Evolutionary conservation across 2,797 vertebrate species (phyloP).

Genomic region (Coilia nasus): DNA sequence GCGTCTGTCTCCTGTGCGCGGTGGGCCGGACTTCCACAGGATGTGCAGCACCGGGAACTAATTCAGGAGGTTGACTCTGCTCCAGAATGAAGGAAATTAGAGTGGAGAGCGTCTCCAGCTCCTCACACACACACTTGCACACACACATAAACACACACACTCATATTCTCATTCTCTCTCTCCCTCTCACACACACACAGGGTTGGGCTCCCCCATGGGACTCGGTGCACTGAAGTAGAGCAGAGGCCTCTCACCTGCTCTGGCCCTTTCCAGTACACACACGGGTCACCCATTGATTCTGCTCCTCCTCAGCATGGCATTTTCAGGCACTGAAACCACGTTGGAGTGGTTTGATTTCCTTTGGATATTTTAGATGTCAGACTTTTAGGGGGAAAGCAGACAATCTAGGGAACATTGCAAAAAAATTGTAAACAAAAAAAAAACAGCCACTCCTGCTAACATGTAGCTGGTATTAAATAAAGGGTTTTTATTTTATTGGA

Average conservation of each 20-base stretch:
- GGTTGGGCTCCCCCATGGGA: background rate
- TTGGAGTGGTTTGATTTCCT: background rate
- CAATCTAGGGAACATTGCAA: background rate
- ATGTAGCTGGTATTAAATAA: no score
- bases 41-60: background rate
- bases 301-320: background rate
- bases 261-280: background rate
- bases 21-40: conserved; percentile 6
- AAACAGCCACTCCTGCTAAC: no score
- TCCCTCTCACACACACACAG: no score
- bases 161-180: no score
- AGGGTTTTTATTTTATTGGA: no score
- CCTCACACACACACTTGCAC: no score
- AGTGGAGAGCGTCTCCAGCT: background rate
- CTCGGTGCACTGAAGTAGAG: background rate
- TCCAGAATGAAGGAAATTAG: background rate
- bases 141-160: no score
- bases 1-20: background rate
- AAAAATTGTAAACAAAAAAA: no score
- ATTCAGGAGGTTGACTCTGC: conserved; percentile 18
- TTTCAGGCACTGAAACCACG: background rate
- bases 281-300: background rate
- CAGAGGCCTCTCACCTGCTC: conserved; percentile 9
- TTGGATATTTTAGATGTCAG: background rate
- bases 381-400: background rate